Base-by-base conservation (phyloP, 2,113 vertebrate genomes). In the Colaptes auratus region DNA sequence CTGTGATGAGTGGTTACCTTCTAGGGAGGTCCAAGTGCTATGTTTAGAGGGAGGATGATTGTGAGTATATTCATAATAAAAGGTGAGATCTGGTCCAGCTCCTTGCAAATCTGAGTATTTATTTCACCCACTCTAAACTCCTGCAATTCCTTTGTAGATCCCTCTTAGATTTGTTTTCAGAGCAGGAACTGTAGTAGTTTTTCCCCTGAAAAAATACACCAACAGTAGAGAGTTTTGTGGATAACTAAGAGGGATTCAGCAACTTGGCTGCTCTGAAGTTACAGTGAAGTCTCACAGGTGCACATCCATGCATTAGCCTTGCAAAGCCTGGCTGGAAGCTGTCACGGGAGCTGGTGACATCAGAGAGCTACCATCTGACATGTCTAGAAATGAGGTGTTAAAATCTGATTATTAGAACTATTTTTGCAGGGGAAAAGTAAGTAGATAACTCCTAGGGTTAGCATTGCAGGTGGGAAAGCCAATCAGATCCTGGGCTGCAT, bases 1-100 rank as follows among this genome's bases (percentile, higher is more conserved):
- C 23, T 46, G 30, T 80, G 3, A 30, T 7, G 12, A 59, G 58
- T 0, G 0, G 58, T 66, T 20, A 13, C 24, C 31, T 82, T 36
- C 50, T 60, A 17, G 53, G 27, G 23, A 28, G 15, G 30, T 31
- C 16, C 46, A 11, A 71, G 27, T 23, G 14, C 44, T 61, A 0
- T 0, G 1, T 55, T 56, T 15, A 13, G 48, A 28, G 56, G 0
- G 1, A 8, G 35, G 21, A 3, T 4, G 1, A 73, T 58, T 76
- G 44, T 81, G 60, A 81, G 50, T 4, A 3, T 17, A 7, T 83
- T 81, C n/a, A 70, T 60, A 83, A 50, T 6, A n/a, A 35, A 39
- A 66, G 39, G 60, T 24, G 73, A 90, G 81, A 66, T 44, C 36
- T 53, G 69, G 70, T 63, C n/a, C 60, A 44, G 1, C 27, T 58